These are phyloP conservation scores for Periophthalmodon schlosseri DNA, from an alignment of 2,113 vertebrate species.

Conservation along the genomic window DNA sequence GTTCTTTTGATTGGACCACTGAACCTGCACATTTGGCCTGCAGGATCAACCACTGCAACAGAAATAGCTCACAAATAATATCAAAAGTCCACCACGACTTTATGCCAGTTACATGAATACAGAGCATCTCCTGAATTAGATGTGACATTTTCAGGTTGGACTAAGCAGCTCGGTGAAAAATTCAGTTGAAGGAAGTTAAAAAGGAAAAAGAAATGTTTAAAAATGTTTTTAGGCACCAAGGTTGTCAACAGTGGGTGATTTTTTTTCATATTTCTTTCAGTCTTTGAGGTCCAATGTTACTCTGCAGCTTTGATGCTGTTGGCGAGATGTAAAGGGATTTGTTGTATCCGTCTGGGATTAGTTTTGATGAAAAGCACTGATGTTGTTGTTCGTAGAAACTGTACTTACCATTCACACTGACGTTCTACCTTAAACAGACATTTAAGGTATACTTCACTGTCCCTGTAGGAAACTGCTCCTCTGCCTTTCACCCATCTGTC, in stretches of 20 bases:
- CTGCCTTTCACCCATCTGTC: neutral
- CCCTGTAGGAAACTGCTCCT: neutral
- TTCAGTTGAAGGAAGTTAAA: too few relatives aligned
- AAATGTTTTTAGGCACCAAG: conserved; percentile 19
- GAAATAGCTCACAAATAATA: conserved; percentile 72
- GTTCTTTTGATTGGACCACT: conserved; percentile 47
- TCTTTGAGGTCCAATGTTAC: conserved; percentile 47
- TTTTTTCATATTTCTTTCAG: neutral
- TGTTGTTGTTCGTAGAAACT: conserved; percentile 50
- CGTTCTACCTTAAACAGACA: neutral
- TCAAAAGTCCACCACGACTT: conserved; percentile 48
- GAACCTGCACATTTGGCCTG: conserved; percentile 48
- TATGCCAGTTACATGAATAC: conserved; percentile 34
- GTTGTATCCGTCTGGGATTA: conserved; percentile 49
- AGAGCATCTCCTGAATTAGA: conserved; percentile 55
- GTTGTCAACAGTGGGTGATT: neutral
- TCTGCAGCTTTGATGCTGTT: conserved; percentile 44
- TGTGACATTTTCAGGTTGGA: conserved; percentile 68
- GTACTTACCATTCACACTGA: neutral
- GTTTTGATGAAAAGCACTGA: conserved; percentile 40
- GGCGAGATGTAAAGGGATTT: conserved; percentile 47
- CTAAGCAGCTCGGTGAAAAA: conserved; percentile 24
- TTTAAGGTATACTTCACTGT: neutral
- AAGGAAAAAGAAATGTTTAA: conserved; percentile 20
- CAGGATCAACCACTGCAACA: conserved; percentile 50